phyloP scores from a whole-genome alignment of 2,113 vertebrate genomes.

The Tachuris rubrigastra region DNA sequence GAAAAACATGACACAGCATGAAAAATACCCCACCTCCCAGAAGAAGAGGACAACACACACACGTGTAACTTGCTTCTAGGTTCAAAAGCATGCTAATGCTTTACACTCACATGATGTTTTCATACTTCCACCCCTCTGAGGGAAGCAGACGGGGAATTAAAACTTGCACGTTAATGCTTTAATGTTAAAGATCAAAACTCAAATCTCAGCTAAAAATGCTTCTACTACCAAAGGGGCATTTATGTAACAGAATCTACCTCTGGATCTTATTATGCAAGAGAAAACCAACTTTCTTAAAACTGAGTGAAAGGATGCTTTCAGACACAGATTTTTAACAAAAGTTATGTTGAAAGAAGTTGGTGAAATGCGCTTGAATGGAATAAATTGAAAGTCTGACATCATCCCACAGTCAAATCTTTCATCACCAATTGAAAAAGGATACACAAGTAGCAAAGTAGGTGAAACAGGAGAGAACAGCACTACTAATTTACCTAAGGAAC shows the following conservation, averaged over 20 bases:
- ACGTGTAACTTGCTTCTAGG: not conserved
- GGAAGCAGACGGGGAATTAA: constrained; percentile 9
- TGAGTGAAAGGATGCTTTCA: not conserved
- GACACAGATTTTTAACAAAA: constrained; percentile 10
- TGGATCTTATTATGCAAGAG: not conserved
- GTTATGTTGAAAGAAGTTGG: not conserved
- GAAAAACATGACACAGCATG: not conserved
- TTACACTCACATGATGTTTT: not conserved
- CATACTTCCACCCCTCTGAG: not conserved
- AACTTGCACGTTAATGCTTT: not conserved
- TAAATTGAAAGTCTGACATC: constrained; percentile 19
- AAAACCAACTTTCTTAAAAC: not conserved
- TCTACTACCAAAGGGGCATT: not conserved
- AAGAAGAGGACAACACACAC: not conserved
- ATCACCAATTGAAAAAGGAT: constrained; percentile 6
- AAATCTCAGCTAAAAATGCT: not conserved
- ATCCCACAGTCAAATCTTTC: not conserved
- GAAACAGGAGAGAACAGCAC: constrained; percentile 16
- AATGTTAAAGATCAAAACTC: constrained; percentile 4
- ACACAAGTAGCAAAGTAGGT: constrained; percentile 26
- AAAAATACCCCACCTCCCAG: not conserved
- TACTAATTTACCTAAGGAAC: constrained; percentile 39
- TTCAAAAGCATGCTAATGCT: not conserved
- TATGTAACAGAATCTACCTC: not conserved
- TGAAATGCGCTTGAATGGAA: constrained; percentile 22